Base-by-base conservation (phyloP, 2,888 invertebrate genomes). In the Oasisia sp. region DNA sequence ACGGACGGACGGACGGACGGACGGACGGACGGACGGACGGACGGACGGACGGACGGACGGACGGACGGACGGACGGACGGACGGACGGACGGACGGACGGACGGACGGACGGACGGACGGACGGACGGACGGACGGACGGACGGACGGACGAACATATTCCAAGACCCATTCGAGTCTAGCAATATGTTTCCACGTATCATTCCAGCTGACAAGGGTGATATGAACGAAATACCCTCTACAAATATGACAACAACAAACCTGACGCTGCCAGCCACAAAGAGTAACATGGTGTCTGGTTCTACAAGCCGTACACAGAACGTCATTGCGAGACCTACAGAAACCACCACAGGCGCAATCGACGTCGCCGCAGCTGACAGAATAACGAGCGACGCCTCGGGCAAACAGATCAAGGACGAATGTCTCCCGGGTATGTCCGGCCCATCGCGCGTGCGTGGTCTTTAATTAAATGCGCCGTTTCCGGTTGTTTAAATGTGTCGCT, bases 401-500 rank as follows among this genome's bases (percentile, higher is more conserved):
- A 27, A 74, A 74, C 19, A 74, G 74, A 74, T 74, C 74, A 74
- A 74, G n/a, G 74, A 74, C 74, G 74, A 74, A 74, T 74, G 74
- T 5, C 74, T 74, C 74, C 74, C 74, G 74, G 74, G 74, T 74
- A 74, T 8, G 74, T 74, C n/a, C 74, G 27, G 14, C 19, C 74
- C 27, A 7, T 0, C 74, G 74, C 74, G 74, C n/a, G 74, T 19
- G 74, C 27, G 74, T 74, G 74, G 74, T n/a, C 2, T n/a, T 74
- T 74, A 74, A 74, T 74, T 74, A 74, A 74, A 74, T n/a, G 74
- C 74, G 27, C 74, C 74, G n/a, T 27, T 74, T 74, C 74, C 74
- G n/a, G n/a, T n/a, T 74, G 74, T 74, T 74, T 74, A 27, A 74
- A n/a, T 8, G 14, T 74, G 74, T 19, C 74, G 74, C 74, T 74